These are phyloP conservation scores for Latrodectus elegans DNA, from an alignment of 2,888 invertebrate species.

Conservation along the genomic window DNA sequence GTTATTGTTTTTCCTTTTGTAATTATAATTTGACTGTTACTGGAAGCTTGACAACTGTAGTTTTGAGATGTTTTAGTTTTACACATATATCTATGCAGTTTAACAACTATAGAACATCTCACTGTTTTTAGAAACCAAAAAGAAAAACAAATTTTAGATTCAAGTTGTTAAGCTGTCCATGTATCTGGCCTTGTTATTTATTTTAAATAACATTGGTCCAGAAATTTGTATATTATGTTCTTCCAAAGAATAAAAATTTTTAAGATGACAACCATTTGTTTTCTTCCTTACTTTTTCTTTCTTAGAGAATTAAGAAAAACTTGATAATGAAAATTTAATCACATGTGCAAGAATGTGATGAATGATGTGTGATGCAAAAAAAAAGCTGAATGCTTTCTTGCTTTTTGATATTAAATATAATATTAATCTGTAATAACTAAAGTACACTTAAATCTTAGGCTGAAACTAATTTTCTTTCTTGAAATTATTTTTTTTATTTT, in stretches of 20 bases:
- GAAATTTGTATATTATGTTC: conserved; percentile 69
- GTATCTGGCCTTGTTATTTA: conserved; percentile 68
- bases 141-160: conserved; percentile 58
- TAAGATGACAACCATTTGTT: conserved; percentile 36
- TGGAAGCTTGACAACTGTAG: conserved; percentile 67
- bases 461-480: no score
- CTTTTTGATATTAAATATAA: no score
- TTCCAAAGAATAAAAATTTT: conserved; percentile 68
- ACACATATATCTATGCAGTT: conserved; percentile 59
- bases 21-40: conserved; percentile 64
- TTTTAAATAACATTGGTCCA: conserved; percentile 57
- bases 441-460: no score
- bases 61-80: conserved; percentile 67
- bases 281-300: not conserved
- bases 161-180: conserved; percentile 67
- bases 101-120: conserved; percentile 51
- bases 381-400: no score
- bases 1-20: conserved; percentile 61
- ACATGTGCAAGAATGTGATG: not conserved
- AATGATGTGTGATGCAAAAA: not conserved
- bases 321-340: not conserved
- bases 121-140: conserved; percentile 66
- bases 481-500: no score
- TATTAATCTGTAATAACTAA: no score
- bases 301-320: no score